phyloP scores from a whole-genome alignment of 1,140 invertebrate species.

The Brachionus calyciflorus region DNA sequence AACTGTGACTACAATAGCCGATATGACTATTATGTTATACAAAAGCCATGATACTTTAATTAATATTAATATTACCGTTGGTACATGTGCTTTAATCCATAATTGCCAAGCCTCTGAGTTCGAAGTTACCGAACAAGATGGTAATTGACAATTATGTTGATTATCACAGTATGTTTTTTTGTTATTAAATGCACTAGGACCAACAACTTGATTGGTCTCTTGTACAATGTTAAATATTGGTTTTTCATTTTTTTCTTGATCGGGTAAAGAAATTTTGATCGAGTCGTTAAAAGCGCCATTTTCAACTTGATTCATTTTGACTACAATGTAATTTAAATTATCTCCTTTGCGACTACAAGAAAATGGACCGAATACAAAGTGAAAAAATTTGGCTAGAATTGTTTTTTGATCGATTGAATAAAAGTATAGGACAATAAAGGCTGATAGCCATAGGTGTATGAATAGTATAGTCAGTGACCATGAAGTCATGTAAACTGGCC shows the following conservation, averaged over 20 bases:
- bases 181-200: no score
- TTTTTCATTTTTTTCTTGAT: no score
- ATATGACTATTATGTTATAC: conserved; percentile 35
- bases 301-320: not conserved
- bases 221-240: no score
- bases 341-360: conserved; percentile 1
- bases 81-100: conserved; percentile 30
- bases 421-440: conserved; percentile 26
- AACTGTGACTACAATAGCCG: conserved; percentile 18
- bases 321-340: not conserved
- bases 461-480: conserved; percentile 17
- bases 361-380: conserved; percentile 36
- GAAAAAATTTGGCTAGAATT: not conserved
- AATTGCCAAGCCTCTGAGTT: conserved; percentile 20
- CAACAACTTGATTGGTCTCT: no score
- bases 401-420: conserved; percentile 38
- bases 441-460: conserved; percentile 16
- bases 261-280: no score
- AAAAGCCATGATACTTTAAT: conserved; percentile 32
- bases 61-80: not conserved
- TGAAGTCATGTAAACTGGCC: conserved; percentile 44
- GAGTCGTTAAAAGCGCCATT: no score
- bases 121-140: conserved; percentile 7
- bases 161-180: conserved; percentile 42
- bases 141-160: conserved; percentile 33